phyloP scores from a whole-genome alignment of 1,140 invertebrate genomes.

The Laupala kohalensis region DNA sequence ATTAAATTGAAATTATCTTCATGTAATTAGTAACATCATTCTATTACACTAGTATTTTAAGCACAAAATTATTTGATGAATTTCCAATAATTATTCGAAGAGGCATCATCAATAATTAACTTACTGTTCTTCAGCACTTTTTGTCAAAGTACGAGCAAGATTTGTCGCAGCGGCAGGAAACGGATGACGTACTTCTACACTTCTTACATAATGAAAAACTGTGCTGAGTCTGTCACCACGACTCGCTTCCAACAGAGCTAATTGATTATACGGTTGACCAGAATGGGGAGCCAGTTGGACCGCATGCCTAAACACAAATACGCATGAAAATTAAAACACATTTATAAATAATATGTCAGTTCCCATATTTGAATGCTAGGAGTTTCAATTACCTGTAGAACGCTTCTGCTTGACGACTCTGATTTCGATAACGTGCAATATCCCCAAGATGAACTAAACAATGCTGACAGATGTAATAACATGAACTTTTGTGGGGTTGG shows the following conservation, averaged over 20 bases:
- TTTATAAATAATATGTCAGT: background rate
- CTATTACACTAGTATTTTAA: too few relatives aligned
- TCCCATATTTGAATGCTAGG: background rate
- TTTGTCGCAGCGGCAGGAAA: slow-evolving; percentile 74
- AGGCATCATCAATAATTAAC: too few relatives aligned
- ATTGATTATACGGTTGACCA: slow-evolving; percentile 79
- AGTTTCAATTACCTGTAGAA: slow-evolving; percentile 47
- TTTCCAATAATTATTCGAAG: too few relatives aligned
- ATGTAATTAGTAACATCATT: too few relatives aligned
- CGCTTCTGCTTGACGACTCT: slow-evolving; percentile 62
- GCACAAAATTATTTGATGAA: too few relatives aligned
- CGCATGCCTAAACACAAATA: too few relatives aligned
- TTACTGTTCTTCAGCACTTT: slow-evolving; percentile 27
- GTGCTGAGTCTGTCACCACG: slow-evolving; percentile 67
- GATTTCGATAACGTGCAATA: slow-evolving; percentile 68
- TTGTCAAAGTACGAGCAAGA: slow-evolving; percentile 49
- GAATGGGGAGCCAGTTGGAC: slow-evolving; percentile 64
- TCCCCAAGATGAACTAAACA: slow-evolving; percentile 78
- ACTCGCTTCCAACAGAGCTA: slow-evolving; percentile 66
- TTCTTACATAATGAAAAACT: slow-evolving; percentile 71
- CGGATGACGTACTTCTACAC: slow-evolving; percentile 64
- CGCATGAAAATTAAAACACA: slow-evolving; percentile 22
- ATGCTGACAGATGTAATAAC: slow-evolving; percentile 72
- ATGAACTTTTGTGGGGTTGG: slow-evolving; percentile 53
- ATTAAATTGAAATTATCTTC: too few relatives aligned